Evolutionary conservation across 2,113 vertebrate species (phyloP), one percentile per base, ranked within the genome.

Genomic region (Struthidea cinerea): DNA sequence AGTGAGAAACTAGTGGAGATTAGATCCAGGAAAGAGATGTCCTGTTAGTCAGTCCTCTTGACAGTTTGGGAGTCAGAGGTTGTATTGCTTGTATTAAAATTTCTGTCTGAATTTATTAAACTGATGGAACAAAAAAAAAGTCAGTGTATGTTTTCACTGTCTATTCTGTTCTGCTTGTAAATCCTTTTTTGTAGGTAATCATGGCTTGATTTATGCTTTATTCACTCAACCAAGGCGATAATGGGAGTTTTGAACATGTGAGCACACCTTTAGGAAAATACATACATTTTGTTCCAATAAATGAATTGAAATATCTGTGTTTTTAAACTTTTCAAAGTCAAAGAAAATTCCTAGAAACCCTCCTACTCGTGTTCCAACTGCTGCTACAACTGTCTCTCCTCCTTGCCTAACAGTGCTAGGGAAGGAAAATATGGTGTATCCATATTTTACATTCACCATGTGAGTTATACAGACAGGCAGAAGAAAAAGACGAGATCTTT

Each of bases 81-180:
- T 86, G 73, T 68, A 52, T 22, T 93, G 79, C 63, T 69, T 55
- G 63, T 37, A 87, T 87, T 93, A 35, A 76, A 74, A 91, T 87
- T 87, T 87, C 63, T 84, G 74, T 49, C 60, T n/a, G 35, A 82
- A 64, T 82, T 87, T 91, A 79, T 94, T 95, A 87, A 82, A 76
- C 24, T 64, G 35, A 87, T 21, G 27, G 30, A 83, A 84, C 37
- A 47, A 79, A 89, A 86, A 60, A 80, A 39, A 50, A 7, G 10
- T 4, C 0, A 0, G n/a, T 47, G 9, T 24, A 35, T 50, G 32
- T 41, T 94, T 91, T 69, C 60, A 64, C 32, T 75, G 39, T 16
- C 64, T 84, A 13, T 81, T 80, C 74, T 53, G 4, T 41, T 70
- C 76, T 71, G 33, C 49, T 77, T 5, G 1, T 74, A 74, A 91